phyloP scores from a whole-genome alignment of 2,888 invertebrate species.

The Nasonovia ribisnigri region DNA sequence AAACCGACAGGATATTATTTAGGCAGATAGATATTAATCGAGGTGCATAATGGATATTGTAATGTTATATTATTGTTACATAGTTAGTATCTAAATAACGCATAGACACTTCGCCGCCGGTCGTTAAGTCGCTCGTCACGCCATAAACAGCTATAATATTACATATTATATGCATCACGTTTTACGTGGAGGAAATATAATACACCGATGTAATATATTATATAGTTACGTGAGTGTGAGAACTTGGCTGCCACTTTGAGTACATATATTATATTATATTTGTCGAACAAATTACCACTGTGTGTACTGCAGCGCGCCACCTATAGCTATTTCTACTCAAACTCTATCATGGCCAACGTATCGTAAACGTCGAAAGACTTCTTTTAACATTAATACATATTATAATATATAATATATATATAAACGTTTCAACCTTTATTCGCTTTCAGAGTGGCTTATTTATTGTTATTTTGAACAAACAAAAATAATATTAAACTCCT shows the following conservation, averaged over 20 bases:
- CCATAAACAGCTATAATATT: neutral
- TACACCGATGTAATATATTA: neutral
- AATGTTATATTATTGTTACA: neutral
- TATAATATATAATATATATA: neutral
- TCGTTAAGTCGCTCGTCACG: neutral
- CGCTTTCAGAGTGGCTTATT: neutral
- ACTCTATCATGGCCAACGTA: neutral
- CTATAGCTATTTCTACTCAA: neutral
- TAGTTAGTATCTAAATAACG: neutral
- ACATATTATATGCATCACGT: neutral
- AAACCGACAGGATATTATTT: neutral
- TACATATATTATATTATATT: neutral
- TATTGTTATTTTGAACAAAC: conserved; percentile 1
- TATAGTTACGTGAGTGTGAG: neutral
- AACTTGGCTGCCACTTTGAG: neutral
- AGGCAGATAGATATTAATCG: neutral
- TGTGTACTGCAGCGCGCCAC: neutral
- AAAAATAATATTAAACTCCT: neutral
- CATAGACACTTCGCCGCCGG: neutral
- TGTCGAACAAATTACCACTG: neutral
- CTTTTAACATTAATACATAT: neutral
- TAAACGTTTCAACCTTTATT: neutral
- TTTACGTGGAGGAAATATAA: neutral
- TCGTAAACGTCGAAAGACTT: neutral
- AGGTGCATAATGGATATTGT: neutral